phyloP scores from a whole-genome alignment of 2,113 vertebrate genomes.

The Prolemur simus region DNA sequence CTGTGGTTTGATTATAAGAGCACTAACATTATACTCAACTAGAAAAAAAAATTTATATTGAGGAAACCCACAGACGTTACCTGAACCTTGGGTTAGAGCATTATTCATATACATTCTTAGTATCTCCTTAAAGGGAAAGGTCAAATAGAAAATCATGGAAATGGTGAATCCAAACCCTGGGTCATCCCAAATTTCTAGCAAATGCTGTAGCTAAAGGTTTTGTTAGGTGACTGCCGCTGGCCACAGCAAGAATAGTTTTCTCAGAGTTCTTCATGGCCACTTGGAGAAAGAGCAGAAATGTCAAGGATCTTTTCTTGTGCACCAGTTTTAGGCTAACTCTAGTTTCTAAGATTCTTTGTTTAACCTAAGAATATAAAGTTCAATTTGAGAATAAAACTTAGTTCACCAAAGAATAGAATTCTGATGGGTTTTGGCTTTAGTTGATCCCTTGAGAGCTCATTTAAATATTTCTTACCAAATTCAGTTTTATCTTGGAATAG shows the following conservation, averaged over 20 bases:
- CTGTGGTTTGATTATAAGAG: constrained; percentile 49
- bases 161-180: not conserved
- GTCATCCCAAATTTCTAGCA: not conserved
- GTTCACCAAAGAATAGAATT: constrained; percentile 56
- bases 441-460: constrained; percentile 42
- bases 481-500: constrained; percentile 28
- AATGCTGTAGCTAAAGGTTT: not conserved
- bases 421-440: constrained; percentile 34
- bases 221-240: not conserved
- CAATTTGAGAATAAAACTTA: constrained; percentile 55
- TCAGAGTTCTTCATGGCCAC: not conserved
- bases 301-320: not conserved
- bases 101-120: constrained; percentile 26
- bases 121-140: constrained; percentile 15
- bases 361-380: constrained; percentile 41
- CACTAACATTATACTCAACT: constrained; percentile 26
- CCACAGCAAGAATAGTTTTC: not conserved
- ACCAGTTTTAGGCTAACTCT: not conserved
- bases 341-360: constrained; percentile 23
- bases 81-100: not conserved
- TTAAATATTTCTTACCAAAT: constrained; percentile 62
- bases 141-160: constrained; percentile 19
- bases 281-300: not conserved
- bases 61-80: not conserved
- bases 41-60: not conserved